Evolutionary conservation across 2,113 vertebrate species (phyloP).

Genomic region (Lepisosteus osseus): DNA sequence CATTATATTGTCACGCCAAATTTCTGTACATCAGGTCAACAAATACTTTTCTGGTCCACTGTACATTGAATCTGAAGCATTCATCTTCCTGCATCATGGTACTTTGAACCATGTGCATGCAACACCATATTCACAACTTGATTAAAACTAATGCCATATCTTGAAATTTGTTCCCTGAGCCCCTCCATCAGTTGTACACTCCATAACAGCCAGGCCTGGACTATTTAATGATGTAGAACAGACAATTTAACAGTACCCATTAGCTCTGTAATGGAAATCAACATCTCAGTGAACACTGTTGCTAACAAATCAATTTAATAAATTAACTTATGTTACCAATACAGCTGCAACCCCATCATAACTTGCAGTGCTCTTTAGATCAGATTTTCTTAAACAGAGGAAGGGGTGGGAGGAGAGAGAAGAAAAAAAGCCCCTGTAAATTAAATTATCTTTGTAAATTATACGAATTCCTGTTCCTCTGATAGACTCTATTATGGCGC

Average conservation of each 20-base stretch:
- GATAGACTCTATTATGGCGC: not conserved
- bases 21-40: too few species aligned
- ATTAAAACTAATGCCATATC: not conserved
- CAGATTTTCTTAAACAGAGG: constrained; percentile 2
- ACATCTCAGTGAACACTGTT: constrained; percentile 2
- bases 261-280: constrained; percentile 9
- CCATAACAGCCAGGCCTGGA: not conserved
- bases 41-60: too few species aligned
- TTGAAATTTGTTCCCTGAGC: not conserved
- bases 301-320: constrained; percentile 10
- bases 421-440: not conserved
- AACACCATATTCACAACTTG: not conserved
- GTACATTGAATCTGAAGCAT: not conserved
- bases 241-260: constrained; percentile 9
- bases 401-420: not conserved
- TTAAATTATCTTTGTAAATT: constrained; percentile 14
- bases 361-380: constrained; percentile 10
- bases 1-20: too few species aligned
- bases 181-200: not conserved
- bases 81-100: not conserved
- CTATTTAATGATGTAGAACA: constrained; percentile 14
- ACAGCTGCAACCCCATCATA: constrained; percentile 5
- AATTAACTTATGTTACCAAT: constrained; percentile 8
- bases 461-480: not conserved
- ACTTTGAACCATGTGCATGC: not conserved